Conservation (phyloP, 2,113 vertebrate genomes). For the Tor tambroides region DNA sequence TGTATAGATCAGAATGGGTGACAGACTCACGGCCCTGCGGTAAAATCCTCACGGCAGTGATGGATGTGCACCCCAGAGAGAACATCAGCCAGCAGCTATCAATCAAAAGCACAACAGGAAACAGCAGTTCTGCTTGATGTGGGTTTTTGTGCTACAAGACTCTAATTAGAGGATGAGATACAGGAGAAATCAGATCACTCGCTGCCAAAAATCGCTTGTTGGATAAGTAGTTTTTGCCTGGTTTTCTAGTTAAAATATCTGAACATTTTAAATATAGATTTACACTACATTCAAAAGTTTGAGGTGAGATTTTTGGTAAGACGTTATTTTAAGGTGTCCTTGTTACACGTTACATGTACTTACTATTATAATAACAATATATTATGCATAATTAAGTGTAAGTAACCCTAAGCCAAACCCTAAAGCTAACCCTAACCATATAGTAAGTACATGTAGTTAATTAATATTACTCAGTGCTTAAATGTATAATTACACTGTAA, state of each 20-base stretch:
- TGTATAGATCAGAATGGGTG: slow-evolving; percentile 39
- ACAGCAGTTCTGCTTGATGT: not conserved
- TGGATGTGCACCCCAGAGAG: slow-evolving; percentile 16
- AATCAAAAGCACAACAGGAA: slow-evolving; percentile 39
- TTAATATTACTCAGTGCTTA: no score
- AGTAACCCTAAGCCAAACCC: no score
- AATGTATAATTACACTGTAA: no score
- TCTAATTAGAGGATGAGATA: slow-evolving; percentile 6
- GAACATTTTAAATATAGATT: no score
- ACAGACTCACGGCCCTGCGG: slow-evolving; percentile 22
- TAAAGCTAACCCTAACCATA: no score
- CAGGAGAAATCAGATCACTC: not conserved
- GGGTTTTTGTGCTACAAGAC: slow-evolving; percentile 11
- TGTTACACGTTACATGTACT: no score
- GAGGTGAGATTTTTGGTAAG: not conserved
- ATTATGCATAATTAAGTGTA: no score
- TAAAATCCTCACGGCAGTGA: slow-evolving; percentile 30
- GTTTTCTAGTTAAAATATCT: no score
- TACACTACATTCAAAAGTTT: no score
- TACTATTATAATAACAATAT: no score
- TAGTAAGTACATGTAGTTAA: no score
- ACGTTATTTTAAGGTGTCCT: no score
- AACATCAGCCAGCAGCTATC: slow-evolving; percentile 27
- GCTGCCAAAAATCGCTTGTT: not conserved
- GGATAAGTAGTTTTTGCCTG: not conserved